These are phyloP conservation scores for Cataglyphis livida DNA, from an alignment of 2,888 invertebrate genomes.

Conservation along the genomic window DNA sequence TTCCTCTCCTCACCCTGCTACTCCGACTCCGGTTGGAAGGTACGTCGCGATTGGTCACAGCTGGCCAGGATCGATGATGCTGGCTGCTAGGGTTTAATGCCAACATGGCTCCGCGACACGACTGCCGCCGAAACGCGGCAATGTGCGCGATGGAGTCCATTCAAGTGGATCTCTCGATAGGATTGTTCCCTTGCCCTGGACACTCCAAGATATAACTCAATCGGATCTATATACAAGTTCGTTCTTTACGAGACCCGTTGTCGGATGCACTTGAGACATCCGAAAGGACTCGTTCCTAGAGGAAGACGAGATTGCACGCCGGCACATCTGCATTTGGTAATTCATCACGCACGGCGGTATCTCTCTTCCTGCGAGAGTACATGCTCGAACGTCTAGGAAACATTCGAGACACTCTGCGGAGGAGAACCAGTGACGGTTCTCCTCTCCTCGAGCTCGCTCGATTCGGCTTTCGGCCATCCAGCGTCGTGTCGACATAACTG, in stretches of 20 bases:
- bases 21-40: conserved; percentile 59
- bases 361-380: neutral
- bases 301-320: conserved; percentile 14
- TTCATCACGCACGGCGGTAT: neutral
- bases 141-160: conserved; percentile 8
- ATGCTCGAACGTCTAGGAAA: neutral
- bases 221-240: neutral
- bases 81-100: conserved; percentile 63
- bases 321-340: neutral
- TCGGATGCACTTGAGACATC: neutral
- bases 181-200: neutral
- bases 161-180: conserved; percentile 2
- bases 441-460: conserved; percentile 34
- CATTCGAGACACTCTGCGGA: conserved; percentile 8
- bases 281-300: conserved; percentile 21
- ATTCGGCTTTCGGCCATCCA: conserved; percentile 70
- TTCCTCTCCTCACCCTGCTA: conserved; percentile 26
- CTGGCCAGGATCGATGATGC: conserved; percentile 81
- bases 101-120: conserved; percentile 68
- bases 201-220: neutral
- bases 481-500: conserved; percentile 49
- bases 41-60: conserved; percentile 78
- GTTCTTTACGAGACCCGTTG: neutral
- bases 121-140: conserved; percentile 23
- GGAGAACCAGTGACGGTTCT: conserved; percentile 31